Evolutionary conservation across 1,140 invertebrate genomes (phyloP).

Genomic region (Odontomachus brunneus): DNA sequence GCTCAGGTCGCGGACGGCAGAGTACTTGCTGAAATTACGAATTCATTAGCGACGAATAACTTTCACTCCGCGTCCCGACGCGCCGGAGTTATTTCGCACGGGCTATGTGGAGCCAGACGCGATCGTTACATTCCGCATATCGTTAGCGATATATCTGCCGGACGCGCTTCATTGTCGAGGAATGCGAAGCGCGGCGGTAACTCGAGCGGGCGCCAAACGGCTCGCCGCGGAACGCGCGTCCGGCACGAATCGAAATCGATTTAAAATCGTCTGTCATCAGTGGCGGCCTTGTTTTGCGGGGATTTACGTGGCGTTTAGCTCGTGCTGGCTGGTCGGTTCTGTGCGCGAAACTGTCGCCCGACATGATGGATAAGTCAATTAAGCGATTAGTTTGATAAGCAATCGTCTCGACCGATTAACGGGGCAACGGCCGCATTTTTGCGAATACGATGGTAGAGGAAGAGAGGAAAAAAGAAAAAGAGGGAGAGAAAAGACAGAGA

Average conservation of each 20-base stretch:
- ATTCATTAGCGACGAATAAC: conserved; percentile 71
- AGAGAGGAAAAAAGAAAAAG: no score
- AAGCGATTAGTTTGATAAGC: background rate
- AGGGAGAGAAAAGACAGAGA: no score
- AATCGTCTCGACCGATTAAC: background rate
- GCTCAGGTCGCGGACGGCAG: conserved; percentile 44
- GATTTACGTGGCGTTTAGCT: background rate
- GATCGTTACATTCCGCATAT: conserved; percentile 5
- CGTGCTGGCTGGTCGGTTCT: no score
- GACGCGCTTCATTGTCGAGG: conserved; percentile 1
- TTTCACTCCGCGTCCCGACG: conserved; percentile 62
- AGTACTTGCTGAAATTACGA: conserved; percentile 71
- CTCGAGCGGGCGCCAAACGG: background rate
- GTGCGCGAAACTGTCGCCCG: no score
- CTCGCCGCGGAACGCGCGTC: background rate
- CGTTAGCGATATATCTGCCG: background rate
- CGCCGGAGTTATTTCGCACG: conserved; percentile 47
- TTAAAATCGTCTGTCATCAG: background rate
- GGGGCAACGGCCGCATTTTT: background rate
- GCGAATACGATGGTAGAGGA: background rate
- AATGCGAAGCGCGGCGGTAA: background rate
- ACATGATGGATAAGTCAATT: background rate
- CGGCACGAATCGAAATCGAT: background rate
- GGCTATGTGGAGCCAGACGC: background rate
- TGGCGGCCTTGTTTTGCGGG: background rate